Conservation (phyloP, 2,888 invertebrate genomes). For the Lepidocyrtoides sp. region DNA sequence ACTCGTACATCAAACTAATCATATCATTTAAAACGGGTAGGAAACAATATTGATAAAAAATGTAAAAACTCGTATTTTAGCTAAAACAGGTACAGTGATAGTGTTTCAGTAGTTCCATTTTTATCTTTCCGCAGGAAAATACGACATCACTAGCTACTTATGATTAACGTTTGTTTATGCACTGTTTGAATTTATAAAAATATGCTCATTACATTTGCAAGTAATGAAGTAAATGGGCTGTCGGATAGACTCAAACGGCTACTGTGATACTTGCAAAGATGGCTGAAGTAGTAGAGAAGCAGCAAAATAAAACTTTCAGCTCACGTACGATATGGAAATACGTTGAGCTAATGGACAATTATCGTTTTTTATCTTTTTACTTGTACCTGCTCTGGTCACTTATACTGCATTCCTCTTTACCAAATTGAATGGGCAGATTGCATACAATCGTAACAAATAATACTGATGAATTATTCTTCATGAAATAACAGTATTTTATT, state of each 20-base stretch:
- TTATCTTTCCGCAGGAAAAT: neutral
- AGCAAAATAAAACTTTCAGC: neutral
- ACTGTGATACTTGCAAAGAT: neutral
- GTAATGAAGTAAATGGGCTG: neutral
- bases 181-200: conserved; percentile 33
- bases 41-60: too few relatives aligned
- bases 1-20: too few relatives aligned
- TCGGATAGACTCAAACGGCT: neutral
- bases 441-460: neutral
- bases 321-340: conserved; percentile 1
- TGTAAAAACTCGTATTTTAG: too few relatives aligned
- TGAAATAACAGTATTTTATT: too few relatives aligned
- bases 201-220: neutral
- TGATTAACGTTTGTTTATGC: conserved; percentile 17
- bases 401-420: neutral
- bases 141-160: neutral
- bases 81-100: neutral
- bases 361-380: neutral
- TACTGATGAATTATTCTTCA: too few relatives aligned
- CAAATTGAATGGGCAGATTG: neutral
- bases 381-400: too few relatives aligned
- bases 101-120: neutral
- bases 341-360: neutral
- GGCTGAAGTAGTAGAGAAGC: neutral
- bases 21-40: neutral